Evolutionary conservation across 1,140 invertebrate species (phyloP).

Genomic region (Myzus persicae): DNA sequence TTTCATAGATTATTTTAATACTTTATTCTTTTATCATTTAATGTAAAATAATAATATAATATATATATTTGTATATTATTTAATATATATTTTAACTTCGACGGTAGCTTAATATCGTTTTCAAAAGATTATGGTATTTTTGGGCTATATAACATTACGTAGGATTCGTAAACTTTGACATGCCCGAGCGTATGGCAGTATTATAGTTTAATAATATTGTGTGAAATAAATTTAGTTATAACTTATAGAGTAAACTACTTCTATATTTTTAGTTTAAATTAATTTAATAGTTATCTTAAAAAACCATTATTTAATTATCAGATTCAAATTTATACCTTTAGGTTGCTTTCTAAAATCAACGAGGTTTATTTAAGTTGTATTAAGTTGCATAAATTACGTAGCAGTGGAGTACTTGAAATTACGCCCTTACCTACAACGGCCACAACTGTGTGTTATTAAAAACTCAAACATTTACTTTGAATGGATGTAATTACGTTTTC

Average conservation of each 20-base stretch:
- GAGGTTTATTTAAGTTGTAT: background rate
- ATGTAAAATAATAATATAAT: too few relatives aligned
- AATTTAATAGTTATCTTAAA: background rate
- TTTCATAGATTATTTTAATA: too few relatives aligned
- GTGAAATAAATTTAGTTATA: background rate
- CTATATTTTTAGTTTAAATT: background rate
- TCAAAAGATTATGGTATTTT: background rate
- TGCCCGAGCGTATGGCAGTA: background rate
- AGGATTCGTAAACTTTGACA: background rate
- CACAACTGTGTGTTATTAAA: background rate
- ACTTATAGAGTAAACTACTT: background rate
- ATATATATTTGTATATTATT: too few relatives aligned
- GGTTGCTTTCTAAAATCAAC: background rate
- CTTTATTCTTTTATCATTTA: background rate
- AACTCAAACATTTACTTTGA: background rate
- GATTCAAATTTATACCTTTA: background rate
- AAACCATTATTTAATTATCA: background rate
- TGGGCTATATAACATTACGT: background rate
- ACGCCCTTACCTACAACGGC: background rate
- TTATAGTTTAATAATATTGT: background rate
- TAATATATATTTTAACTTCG: background rate
- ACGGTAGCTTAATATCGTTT: background rate
- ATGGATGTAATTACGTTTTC: background rate
- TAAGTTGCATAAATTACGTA: background rate
- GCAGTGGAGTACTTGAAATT: background rate